Base-by-base conservation (phyloP, 2,888 invertebrate genomes). In the Polia nebulosa region DNA sequence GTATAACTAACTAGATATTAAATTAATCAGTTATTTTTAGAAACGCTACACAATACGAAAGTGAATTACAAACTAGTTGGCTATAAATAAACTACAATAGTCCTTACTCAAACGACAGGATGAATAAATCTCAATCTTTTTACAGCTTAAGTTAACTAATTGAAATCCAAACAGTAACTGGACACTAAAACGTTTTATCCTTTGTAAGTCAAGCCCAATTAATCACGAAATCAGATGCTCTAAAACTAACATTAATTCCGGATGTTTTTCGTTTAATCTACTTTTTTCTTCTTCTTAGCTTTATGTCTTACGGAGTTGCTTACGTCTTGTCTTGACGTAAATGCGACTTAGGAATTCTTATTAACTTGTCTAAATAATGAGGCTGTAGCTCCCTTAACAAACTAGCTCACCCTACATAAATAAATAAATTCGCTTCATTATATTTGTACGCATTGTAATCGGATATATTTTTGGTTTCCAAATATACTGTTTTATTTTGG, bases 271-370 rank as follows among this genome's bases (percentile, higher is more conserved):
- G 80, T 86, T 61, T 89, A 89, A 92, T 93, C 92, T 87, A 80
- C 76, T 80, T 76, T 89, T 88, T 90, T 90, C n/a, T n/a, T n/a
- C n/a, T 91, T 86, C 87, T 83, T 75, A 82, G 91, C 89, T 90
- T 88, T 88, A 84, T 90, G 90, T 92, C 91, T 90, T 86, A 88
- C 87, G 86, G 84, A 85, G 80, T 86, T 78, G 81, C 89, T 90
- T 89, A 89, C 87, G 88, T 88, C 85, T 86, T 83, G 74, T 84
- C 88, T 85, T 91, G 93, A 93, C 93, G 88, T 92, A 91, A 93
- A 94, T 92, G 85, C 93, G 93, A 89, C 94, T 92, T 90, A 92
- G 85, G 89, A 90, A 92, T 93, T 91, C 93, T 93, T 93, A 93
- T 92, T 92, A 92, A 90, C 88, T 90, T 90, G 89, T 90, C 90